These are phyloP conservation scores for Lasioglossum marginatum DNA, from an alignment of 2,888 invertebrate genomes.

Conservation along the genomic window DNA sequence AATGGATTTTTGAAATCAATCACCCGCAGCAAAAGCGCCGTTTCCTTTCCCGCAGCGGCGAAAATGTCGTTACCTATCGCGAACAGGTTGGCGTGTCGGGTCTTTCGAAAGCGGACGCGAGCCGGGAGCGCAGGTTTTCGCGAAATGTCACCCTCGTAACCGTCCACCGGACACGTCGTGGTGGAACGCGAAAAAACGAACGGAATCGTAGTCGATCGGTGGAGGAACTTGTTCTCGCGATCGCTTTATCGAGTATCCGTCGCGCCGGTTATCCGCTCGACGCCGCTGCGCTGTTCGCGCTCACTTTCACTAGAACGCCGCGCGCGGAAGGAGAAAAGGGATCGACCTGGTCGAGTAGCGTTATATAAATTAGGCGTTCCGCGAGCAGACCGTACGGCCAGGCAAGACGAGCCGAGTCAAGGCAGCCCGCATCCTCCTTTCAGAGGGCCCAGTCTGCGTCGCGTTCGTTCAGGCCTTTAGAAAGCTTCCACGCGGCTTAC, in stretches of 20 bases:
- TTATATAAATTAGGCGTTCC: constrained; percentile 80
- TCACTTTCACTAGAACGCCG: constrained; percentile 72
- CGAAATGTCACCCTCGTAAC: constrained; percentile 25
- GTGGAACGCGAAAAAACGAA: neutral
- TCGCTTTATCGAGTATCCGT: constrained; percentile 60
- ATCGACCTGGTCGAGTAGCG: constrained; percentile 65
- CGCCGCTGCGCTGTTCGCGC: constrained; percentile 45
- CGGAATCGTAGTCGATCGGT: constrained; percentile 5
- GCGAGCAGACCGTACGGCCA: constrained; percentile 33
- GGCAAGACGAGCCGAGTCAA: neutral
- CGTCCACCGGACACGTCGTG: neutral
- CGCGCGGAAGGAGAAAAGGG: constrained; percentile 72
- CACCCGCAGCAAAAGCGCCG: neutral
- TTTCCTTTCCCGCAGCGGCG: neutral
- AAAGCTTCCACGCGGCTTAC: neutral
- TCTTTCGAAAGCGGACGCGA: constrained; percentile 15
- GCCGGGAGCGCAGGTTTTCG: neutral
- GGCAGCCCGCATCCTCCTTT: constrained; percentile 18
- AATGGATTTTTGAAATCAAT: neutral
- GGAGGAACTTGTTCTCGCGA: constrained; percentile 59
- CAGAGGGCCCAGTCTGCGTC: neutral
- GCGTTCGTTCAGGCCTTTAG: constrained; percentile 13
- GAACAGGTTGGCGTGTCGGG: neutral
- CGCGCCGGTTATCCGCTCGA: constrained; percentile 53
- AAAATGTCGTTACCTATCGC: neutral